phyloP scores from a whole-genome alignment of 2,888 invertebrate species.

The Tromatobia lineatoria region DNA sequence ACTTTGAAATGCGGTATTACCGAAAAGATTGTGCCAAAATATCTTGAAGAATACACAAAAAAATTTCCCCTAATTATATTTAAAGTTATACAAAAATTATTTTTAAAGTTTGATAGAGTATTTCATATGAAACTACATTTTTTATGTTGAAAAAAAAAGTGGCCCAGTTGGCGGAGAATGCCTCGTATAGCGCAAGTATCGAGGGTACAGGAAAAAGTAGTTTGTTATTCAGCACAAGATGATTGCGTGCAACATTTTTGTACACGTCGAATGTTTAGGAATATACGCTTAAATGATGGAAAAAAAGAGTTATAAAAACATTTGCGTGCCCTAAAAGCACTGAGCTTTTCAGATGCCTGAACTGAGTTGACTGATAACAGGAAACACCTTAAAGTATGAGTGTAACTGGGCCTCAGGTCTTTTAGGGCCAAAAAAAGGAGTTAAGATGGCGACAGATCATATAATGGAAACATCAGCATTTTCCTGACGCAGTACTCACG shows the following conservation, averaged over 20 bases:
- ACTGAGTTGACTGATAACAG: constrained; percentile 25
- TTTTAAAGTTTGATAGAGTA: too few relatives aligned
- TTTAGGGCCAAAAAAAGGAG: constrained; percentile 61
- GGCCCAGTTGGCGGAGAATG: too few relatives aligned
- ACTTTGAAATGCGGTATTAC: too few relatives aligned
- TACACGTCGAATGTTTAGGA: constrained; percentile 38
- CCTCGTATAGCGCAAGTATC: neutral
- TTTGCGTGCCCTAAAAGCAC: constrained; percentile 67
- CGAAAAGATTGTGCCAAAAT: too few relatives aligned
- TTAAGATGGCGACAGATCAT: constrained; percentile 53
- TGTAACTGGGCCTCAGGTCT: constrained; percentile 63
- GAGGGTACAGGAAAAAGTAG: neutral
- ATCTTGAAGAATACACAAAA: too few relatives aligned
- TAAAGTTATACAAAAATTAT: too few relatives aligned
- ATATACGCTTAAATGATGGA: constrained; percentile 6
- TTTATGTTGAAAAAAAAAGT: too few relatives aligned
- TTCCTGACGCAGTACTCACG: constrained; percentile 86
- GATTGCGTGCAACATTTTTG: constrained; percentile 27
- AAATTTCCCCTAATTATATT: too few relatives aligned
- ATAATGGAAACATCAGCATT: constrained; percentile 69
- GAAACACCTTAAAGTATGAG: neutral
- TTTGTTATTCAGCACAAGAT: constrained; percentile 22
- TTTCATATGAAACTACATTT: too few relatives aligned
- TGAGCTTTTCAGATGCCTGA: constrained; percentile 49
- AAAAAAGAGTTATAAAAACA: constrained; percentile 53